Evolutionary conservation across 2,888 invertebrate species (phyloP).

Genomic region (Cerceris rybyensis): DNA sequence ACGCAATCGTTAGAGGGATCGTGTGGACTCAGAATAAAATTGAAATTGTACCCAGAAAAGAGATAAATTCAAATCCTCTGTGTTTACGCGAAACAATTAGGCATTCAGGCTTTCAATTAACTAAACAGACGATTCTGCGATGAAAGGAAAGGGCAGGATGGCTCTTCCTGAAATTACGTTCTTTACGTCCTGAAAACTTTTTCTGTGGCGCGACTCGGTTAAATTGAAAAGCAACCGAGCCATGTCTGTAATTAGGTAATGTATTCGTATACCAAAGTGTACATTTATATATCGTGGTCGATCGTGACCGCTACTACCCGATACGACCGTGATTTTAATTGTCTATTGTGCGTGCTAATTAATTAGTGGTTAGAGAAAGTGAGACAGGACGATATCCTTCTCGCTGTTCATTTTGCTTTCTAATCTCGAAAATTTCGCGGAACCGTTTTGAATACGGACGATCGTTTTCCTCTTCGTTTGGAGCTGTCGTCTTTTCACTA

Average conservation of each 20-base stretch:
- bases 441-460: conserved; percentile 30
- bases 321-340: conserved; percentile 41
- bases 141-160: conserved; percentile 5
- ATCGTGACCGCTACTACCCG: conserved; percentile 45
- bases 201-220: conserved; percentile 18
- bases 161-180: conserved; percentile 24
- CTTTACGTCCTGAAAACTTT: conserved; percentile 29
- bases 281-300: conserved; percentile 64
- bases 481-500: conserved; percentile 12
- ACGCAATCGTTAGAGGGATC: too few species aligned
- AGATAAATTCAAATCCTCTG: neutral
- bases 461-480: conserved; percentile 40
- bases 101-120: conserved; percentile 37
- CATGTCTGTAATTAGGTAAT: conserved; percentile 54
- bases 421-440: conserved; percentile 24
- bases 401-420: conserved; percentile 39
- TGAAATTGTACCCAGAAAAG: too few species aligned
- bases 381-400: conserved; percentile 12
- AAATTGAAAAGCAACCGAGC: conserved; percentile 25
- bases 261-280: conserved; percentile 74
- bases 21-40: too few species aligned
- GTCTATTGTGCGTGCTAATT: conserved; percentile 52
- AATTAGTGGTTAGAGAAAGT: conserved; percentile 37
- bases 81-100: neutral
- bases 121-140: conserved; percentile 19